phyloP scores from a whole-genome alignment of 2,797 vertebrate species.

The Natrix natrix region DNA sequence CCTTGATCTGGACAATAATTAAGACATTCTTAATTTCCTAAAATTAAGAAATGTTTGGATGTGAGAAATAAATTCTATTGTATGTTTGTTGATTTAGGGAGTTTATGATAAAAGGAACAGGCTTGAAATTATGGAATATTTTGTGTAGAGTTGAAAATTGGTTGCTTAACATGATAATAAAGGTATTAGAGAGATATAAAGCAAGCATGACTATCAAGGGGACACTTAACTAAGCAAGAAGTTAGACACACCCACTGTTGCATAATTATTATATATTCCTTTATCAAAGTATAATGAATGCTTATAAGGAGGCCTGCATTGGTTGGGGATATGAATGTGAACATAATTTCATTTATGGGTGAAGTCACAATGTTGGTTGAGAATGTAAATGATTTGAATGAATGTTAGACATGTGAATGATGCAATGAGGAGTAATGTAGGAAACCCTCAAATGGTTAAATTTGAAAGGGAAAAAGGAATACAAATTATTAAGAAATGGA shows the following conservation, averaged over 20 bases:
- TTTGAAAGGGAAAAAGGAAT: neutral
- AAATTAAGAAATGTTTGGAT: neutral
- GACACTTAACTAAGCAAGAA: neutral
- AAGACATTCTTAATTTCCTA: neutral
- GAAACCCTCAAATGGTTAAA: neutral
- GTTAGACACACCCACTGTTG: rapidly evolving
- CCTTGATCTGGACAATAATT: neutral
- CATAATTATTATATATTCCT: neutral
- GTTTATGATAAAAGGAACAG: neutral
- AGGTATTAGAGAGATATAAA: neutral
- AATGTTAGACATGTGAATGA: neutral
- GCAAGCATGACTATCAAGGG: neutral
- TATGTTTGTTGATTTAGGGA: neutral
- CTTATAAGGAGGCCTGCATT: neutral
- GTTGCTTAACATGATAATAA: neutral
- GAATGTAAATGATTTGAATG: neutral
- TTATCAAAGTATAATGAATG: neutral
- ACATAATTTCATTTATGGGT: neutral
- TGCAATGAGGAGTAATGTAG: neutral
- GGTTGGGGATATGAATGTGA: neutral
- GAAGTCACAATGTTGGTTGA: neutral
- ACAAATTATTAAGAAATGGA: neutral
- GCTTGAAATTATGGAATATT: neutral
- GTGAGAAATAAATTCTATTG: neutral
- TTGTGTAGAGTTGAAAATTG: neutral